A percentile compares a stretch with the other conserved stretches of the same genome.
These are phyloP conservation scores for Ophiodon elongatus DNA, from an alignment of 2,113 vertebrate species.

Conservation along the genomic window DNA sequence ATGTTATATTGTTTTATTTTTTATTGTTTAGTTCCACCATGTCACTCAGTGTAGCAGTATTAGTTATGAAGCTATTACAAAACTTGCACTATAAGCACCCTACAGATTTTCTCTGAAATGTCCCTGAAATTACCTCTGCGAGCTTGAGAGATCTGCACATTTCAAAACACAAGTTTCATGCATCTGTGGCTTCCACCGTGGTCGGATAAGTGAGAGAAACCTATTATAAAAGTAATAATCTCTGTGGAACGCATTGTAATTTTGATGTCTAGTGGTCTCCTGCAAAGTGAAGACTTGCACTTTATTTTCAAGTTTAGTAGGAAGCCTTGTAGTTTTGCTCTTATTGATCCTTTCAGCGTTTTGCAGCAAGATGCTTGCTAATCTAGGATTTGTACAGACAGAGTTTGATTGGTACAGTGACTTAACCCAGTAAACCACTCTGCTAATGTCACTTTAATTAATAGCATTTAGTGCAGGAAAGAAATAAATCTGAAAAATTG, in stretches of 20 bases:
- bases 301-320: not conserved
- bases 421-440: constrained; percentile 95
- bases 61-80: not conserved
- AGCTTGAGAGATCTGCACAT: constrained; percentile 10
- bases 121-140: constrained; percentile 11
- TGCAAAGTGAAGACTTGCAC: not conserved
- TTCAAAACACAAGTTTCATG: constrained; percentile 19
- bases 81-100: not conserved
- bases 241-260: constrained; percentile 14
- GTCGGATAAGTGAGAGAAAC: constrained; percentile 10
- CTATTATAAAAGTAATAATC: not conserved
- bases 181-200: constrained; percentile 14
- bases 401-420: constrained; percentile 93
- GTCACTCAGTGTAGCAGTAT: not conserved
- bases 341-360: constrained; percentile 87
- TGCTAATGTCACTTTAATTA: constrained; percentile 98
- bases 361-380: constrained; percentile 90
- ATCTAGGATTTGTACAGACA: constrained; percentile 92
- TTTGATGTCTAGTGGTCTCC: constrained; percentile 14
- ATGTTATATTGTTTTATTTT: not conserved
- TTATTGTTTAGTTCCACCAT: not conserved
- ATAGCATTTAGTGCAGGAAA: constrained; percentile 95
- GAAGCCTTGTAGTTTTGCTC: constrained; percentile 71
- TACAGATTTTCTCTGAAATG: not conserved
- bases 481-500: constrained; percentile 99